Evolutionary conservation across 2,797 vertebrate genomes (phyloP), one percentile per base, ranked within the genome.

Genomic region (Peromyscus aztecus): DNA sequence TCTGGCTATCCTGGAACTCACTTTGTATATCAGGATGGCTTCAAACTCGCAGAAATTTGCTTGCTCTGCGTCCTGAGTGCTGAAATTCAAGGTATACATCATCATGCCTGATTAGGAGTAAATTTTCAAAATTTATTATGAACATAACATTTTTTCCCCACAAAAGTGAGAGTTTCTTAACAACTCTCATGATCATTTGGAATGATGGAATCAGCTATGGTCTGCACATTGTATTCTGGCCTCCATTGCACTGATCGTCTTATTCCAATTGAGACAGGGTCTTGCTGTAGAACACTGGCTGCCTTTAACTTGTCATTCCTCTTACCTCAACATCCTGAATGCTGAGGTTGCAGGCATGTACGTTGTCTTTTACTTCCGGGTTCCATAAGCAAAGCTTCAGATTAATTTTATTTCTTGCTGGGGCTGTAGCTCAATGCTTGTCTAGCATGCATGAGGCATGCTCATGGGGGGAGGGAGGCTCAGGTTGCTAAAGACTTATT

Each of bases 301-400:
- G 27, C 37, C 12, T 89, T 43, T 40, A 43, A 59, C 61, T 76
- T 55, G n/a, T 75, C 17, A 21, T 87, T 61, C 9, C 65, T 55
- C 23, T 67, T 57, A 16, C n/a, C n/a, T 37, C n/a, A 83, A 14
- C 29, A 46, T 43, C 40, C 11, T 6, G 59, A 84, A 65, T 12
- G 17, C 37, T 65, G 61, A 29, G 57, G 57, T 65, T 46, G 12
- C 82, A 89, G 69, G 9, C 34, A 59, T 57, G 52, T 43, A 14
- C 7, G 67, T 91, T 84, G 43, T 43, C 59, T 90, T 92, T 94
- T 67, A 23, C 49, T 65, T 67, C 67, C 91, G 49, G 63, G 40
- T 89, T 91, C 69, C 37, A 6, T 63, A 29, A 94, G 31, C 63
- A 93, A 87, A 94, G 75, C 69, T 90, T 94, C 71, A 93, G 83